Evolutionary conservation across 64 coral and sea anemone genomes (phyloP), one percentile per base, ranked within the genome.

Genomic region (Actinia equina): DNA sequence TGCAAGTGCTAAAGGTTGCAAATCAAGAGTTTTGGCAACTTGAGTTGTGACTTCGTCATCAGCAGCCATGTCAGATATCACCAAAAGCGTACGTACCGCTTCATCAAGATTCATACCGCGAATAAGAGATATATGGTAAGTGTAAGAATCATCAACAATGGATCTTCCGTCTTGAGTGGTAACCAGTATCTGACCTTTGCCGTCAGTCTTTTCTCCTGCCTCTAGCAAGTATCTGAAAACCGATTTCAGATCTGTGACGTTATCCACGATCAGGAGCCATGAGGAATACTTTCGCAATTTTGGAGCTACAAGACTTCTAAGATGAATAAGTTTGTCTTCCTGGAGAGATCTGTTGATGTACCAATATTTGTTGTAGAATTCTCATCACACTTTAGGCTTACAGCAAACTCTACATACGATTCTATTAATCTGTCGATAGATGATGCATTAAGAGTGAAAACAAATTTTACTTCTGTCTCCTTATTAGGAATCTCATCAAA

Each of bases 241-340:
- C 13, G 85, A 58, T 12, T 64, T 87, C 0, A 92, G 8, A n/a
- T 86, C 85, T 20, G 27, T 82, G 16, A 87, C 90, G 82, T 92
- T 92, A 17, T 92, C 90, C 14, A 92, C 17, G 44, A 92, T 87
- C 27, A 92, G 42, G 43, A 92, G 79, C 76, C 87, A 88, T 12
- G 53, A 37, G 18, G 74, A 80, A 80, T 77, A 88, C 26, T 37
- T 18, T 58, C 25, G 23, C 51, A 82, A 17, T 88, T 88, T 88
- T 41, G 87, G 45, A 13, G 59, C 78, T 41, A 88, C 56, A 30
- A 88, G 78, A 43, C 71, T 65, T 57, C 82, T 80, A 52, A 88
- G 77, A 30, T 55, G 44, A 5, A 9, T 49, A 3, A 88, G 52
- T 17, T 61, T 82, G 43, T 88, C 77, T 60, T 56, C 27, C 20